phyloP scores from a whole-genome alignment of 1,140 invertebrate species.

The Drosophila sucinea region DNA sequence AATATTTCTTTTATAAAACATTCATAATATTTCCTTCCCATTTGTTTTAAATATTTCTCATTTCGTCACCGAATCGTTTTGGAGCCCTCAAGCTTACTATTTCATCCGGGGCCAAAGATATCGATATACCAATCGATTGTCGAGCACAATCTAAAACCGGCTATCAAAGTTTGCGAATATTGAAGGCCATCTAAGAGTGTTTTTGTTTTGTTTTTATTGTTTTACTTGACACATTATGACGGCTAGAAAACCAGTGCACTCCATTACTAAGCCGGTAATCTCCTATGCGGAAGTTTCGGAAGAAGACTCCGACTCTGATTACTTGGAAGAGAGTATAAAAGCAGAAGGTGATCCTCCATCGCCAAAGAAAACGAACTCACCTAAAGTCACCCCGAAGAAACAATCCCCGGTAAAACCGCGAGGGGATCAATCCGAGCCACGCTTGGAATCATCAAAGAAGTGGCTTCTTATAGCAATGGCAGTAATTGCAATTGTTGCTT shows the following conservation, averaged over 20 bases:
- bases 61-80: too few species aligned
- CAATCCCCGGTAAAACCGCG: too few species aligned
- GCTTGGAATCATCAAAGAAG: slow-evolving; percentile 11
- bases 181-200: too few species aligned
- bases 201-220: not conserved
- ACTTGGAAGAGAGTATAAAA: not conserved
- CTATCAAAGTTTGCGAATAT: too few species aligned
- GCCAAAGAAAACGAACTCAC: not conserved
- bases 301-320: not conserved
- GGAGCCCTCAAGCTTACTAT: too few species aligned
- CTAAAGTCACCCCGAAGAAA: not conserved
- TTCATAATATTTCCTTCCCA: too few species aligned
- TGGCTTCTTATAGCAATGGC: not conserved
- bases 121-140: too few species aligned
- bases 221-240: not conserved
- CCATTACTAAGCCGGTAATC: too few species aligned
- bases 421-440: not conserved
- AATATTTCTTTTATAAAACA: too few species aligned
- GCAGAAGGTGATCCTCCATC: not conserved
- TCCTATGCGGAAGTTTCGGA: not conserved
- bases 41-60: not conserved
- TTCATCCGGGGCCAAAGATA: too few species aligned
- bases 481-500: slow-evolving; percentile 2
- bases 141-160: too few species aligned
- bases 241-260: not conserved